Conservation (phyloP, 2,888 invertebrate species). For the Pristionchus arcanus region DNA sequence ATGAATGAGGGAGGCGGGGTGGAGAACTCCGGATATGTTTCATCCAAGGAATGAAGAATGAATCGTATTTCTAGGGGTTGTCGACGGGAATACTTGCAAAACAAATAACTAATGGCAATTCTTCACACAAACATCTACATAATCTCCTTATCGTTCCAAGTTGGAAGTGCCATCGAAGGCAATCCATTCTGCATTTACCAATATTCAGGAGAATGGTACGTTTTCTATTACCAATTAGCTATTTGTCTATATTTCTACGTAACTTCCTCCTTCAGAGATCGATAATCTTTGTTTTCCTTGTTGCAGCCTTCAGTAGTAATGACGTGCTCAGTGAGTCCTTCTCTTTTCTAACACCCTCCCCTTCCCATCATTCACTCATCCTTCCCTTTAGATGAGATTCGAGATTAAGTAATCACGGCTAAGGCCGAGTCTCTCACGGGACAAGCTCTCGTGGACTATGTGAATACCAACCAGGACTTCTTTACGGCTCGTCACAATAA, state of each 20-base stretch:
- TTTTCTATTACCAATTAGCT: not conserved
- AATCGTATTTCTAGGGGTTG: too few relatives aligned
- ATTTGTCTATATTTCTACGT: not conserved
- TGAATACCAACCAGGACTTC: slow-evolving; percentile 63
- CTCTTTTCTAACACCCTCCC: too few relatives aligned
- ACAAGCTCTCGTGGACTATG: slow-evolving; percentile 64
- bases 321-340: slow-evolving; percentile 14
- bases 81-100: too few relatives aligned
- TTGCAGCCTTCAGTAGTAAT: slow-evolving; percentile 1
- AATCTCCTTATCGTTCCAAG: not conserved
- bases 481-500: slow-evolving; percentile 54
- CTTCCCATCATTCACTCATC: too few relatives aligned
- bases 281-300: not conserved
- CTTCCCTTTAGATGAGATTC: not conserved
- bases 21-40: too few relatives aligned
- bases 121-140: not conserved
- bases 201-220: not conserved
- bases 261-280: not conserved
- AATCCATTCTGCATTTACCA: not conserved
- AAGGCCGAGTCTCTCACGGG: slow-evolving; percentile 24
- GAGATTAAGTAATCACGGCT: not conserved
- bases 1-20: too few relatives aligned
- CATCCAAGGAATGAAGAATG: too few relatives aligned
- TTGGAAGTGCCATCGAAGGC: not conserved
- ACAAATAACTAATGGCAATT: not conserved